Evolutionary conservation across 2,113 vertebrate genomes (phyloP).

Genomic region (Ptyas mucosa): DNA sequence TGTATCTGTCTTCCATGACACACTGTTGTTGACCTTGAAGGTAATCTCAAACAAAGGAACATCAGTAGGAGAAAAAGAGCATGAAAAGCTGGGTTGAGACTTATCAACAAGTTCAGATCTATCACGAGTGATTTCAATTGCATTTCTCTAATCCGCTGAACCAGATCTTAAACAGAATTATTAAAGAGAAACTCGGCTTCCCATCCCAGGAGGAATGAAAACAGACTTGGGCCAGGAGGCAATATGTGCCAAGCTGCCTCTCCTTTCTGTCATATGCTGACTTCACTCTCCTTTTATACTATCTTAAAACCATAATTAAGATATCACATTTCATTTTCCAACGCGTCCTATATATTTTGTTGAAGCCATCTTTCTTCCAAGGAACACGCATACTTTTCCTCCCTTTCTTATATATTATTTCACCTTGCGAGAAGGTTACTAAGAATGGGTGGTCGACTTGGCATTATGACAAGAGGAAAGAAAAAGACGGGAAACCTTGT

Average conservation of each 20-base stretch:
- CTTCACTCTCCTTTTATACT: background rate
- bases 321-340: background rate
- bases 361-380: background rate
- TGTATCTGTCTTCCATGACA: background rate
- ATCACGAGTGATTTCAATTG: background rate
- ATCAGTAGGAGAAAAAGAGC: background rate
- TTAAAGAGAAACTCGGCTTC: background rate
- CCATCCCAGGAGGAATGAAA: background rate
- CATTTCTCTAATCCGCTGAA: background rate
- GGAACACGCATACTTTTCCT: background rate
- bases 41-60: background rate
- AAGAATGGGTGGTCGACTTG: background rate
- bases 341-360: background rate
- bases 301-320: background rate
- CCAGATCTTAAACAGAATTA: background rate
- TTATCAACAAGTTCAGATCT: background rate
- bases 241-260: background rate
- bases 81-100: background rate
- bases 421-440: background rate
- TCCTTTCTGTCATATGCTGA: background rate
- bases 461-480: background rate
- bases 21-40: background rate
- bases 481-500: background rate
- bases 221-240: too few relatives aligned
- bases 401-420: background rate